These are phyloP conservation scores for Aplodontia rufa DNA, from an alignment of 2,113 vertebrate species.

Conservation along the genomic window DNA sequence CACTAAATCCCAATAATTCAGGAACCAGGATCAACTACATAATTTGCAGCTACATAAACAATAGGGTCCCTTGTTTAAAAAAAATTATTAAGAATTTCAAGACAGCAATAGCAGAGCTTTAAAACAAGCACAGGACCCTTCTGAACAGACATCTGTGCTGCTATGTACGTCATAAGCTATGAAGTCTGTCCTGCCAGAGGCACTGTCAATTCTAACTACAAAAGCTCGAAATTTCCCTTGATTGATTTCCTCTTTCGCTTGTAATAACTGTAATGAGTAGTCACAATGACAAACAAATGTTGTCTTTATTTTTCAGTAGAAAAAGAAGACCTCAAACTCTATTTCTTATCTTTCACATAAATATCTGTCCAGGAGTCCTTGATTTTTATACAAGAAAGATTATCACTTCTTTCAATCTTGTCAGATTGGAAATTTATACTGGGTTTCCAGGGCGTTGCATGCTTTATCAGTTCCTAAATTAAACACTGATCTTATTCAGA, in stretches of 20 bases:
- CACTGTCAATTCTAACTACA: background rate
- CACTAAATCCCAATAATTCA: background rate
- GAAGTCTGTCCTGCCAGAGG: accelerated
- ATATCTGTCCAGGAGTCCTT: background rate
- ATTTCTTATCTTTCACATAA: background rate
- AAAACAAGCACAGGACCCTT: background rate
- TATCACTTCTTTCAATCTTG: background rate
- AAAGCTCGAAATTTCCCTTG: background rate
- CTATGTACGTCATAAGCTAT: background rate
- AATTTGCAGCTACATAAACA: background rate
- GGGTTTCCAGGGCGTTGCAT: background rate
- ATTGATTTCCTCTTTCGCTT: background rate
- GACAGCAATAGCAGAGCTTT: background rate
- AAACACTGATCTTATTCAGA: background rate
- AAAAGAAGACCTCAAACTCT: background rate
- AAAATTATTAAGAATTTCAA: background rate
- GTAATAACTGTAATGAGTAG: background rate
- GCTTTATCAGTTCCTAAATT: background rate
- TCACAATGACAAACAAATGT: background rate
- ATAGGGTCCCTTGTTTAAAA: background rate
- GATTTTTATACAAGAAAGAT: background rate
- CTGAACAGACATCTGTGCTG: background rate
- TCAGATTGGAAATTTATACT: background rate
- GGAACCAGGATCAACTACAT: background rate
- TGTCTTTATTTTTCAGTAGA: background rate